Evolutionary conservation across 2,888 invertebrate species (phyloP), one percentile per base, ranked within the genome.

Genomic region (Drosophila stalkeri): DNA sequence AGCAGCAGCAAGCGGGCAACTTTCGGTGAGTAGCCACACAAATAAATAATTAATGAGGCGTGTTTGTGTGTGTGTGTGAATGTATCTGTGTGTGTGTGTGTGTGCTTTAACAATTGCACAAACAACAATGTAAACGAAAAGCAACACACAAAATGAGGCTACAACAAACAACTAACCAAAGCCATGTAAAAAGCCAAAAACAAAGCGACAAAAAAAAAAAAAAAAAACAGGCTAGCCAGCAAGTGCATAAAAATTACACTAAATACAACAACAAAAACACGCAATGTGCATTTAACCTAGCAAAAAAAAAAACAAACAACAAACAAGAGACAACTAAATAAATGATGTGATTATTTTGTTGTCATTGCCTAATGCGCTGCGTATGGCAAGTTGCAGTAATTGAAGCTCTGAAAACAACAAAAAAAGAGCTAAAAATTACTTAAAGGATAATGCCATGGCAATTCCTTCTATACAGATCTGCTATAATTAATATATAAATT

Each of bases 1-100:
- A 55, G 33, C 12, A 64, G 33, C 12, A 62, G 49, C 33, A 37
- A 16, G 52, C 37, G 37, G 52, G 37, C 73, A 65, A 76, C 66
- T 74, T 67, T 77, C 64, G 86, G 84, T 84, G 80, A 84, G 84
- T 84, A 83, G 69, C 64, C 61, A 72, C 68, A 72, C 64, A 77
- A 81, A 77, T 86, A 83, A 84, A 80, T 81, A 81, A 80, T 86
- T 81, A 75, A 86, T 86, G 75, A 76, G 75, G 69, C 72, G 64
- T 70, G 43, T 72, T 70, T 72, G 64, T 57, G 60, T 14, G 37
- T 52, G 20, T 49, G 20, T 20, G 52, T 20, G 35, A n/a, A n/a
- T n/a, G n/a, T n/a, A n/a, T n/a, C n/a, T 31, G 61, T 71, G 39
- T 23, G 16, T 11, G 54, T 55, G 64, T 54, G 39, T 54, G 55